Evolutionary conservation across 2,888 invertebrate genomes (phyloP), one percentile per base, ranked within the genome.

Genomic region (Adelognathus sp.): DNA sequence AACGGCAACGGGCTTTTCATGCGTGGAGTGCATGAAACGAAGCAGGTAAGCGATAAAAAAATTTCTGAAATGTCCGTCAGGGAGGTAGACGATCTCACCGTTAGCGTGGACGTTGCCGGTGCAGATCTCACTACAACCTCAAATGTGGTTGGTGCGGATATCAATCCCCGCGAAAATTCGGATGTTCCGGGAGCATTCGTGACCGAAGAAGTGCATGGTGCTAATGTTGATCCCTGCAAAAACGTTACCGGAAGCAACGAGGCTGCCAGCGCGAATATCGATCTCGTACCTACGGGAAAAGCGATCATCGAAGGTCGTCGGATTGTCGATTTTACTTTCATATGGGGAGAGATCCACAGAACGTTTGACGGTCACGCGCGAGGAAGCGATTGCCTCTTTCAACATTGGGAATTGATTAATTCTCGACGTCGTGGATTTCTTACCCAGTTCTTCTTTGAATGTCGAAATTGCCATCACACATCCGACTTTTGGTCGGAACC

Each of bases 401-500:
- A 33, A 24, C 11, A 33, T 33, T 50, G 56, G 41, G 5, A 27
- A 31, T n/a, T 60, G 3, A 33, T 5, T 1, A 31, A 44, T 14
- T 18, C 60, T 29, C 56, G 36, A 6, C 56, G 39, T n/a, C 31
- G 31, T 16, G 67, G 74, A 44, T 54, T 31, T 14, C 18, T 21
- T 6, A 67, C 54, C n/a, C 54, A 66, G 52, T 27, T 73, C 7
- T 63, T 63, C 29, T 71, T 79, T 7, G 27, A 66, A 14, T 79
- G 79, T 50, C 14, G 46, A 56, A 58, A 52, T 11, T 81, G 78
- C 52, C 7, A 54, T 18, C 46, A 56, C 16, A 16, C 5, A 41
- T 29, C 18, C 33, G 61, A 60, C 18, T 63, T 87, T 79, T 80
- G 67, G 73, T 69, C 76, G 29, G 74, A 83, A 58, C 7, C 9